phyloP scores from a whole-genome alignment of 2,113 vertebrate genomes.

The Nyctibius bracteatus region DNA sequence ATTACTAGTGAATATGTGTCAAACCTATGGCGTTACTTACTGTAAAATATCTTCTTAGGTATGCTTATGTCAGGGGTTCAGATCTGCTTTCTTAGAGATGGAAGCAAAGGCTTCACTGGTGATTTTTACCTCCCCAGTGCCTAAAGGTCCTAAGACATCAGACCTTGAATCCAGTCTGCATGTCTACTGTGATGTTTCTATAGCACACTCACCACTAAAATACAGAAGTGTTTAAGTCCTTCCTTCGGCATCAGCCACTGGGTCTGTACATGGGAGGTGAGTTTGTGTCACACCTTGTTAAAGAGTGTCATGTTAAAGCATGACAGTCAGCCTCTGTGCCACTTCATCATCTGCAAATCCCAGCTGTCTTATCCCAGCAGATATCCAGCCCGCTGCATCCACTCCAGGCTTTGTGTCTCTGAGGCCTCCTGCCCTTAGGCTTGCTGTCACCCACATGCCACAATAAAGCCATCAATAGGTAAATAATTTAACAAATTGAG shows the following conservation, averaged over 20 bases:
- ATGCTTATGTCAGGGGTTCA: not conserved
- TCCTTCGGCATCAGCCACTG: accelerated
- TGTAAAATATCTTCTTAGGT: not conserved
- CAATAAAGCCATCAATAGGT: not conserved
- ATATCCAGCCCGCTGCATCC: not conserved
- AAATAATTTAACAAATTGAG: slow-evolving; percentile 1
- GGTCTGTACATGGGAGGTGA: not conserved
- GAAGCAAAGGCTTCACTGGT: not conserved
- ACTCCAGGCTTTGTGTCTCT: not conserved
- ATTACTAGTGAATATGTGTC: not conserved
- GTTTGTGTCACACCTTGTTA: not conserved
- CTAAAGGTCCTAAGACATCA: not conserved
- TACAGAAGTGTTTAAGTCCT: not conserved
- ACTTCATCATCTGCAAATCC: not conserved
- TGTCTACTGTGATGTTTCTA: not conserved
- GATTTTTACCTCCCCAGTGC: not conserved
- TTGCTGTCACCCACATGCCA: not conserved
- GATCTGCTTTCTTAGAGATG: not conserved
- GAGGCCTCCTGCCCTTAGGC: not conserved
- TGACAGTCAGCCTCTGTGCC: not conserved
- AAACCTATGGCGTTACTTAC: not conserved
- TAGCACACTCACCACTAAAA: not conserved
- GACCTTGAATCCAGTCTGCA: not conserved
- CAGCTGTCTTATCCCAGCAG: not conserved
- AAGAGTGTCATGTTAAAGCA: not conserved